Evolutionary conservation across 2,113 vertebrate genomes (phyloP).

Genomic region (Furnarius figulus): DNA sequence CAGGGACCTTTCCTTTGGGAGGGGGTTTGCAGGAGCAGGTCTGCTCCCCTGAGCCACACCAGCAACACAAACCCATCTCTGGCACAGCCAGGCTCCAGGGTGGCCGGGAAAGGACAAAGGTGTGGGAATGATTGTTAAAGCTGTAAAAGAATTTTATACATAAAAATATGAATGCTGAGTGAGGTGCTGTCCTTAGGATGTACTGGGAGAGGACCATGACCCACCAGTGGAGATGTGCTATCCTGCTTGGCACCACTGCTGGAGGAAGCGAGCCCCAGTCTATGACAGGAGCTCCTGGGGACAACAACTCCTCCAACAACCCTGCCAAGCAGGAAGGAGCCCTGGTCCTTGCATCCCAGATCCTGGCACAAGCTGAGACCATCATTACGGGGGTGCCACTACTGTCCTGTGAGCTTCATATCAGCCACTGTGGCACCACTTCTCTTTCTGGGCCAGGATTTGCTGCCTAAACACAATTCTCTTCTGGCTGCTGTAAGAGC

Average conservation of each 20-base stretch:
- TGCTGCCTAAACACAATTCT: neutral
- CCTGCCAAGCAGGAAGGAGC: rapidly evolving
- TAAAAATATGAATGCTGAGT: neutral
- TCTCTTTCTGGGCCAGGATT: neutral
- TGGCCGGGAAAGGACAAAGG: neutral
- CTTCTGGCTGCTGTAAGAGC: neutral
- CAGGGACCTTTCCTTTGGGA: neutral
- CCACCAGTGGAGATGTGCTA: neutral
- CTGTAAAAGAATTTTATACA: neutral
- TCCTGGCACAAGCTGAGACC: neutral
- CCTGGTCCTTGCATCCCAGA: neutral
- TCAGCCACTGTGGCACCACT: neutral
- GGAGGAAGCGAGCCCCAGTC: neutral
- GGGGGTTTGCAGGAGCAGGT: neutral
- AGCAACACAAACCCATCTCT: neutral
- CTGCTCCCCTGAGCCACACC: neutral
- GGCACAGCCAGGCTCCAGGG: neutral
- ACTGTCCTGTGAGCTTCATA: neutral
- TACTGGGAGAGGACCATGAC: rapidly evolving
- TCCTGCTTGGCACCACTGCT: rapidly evolving
- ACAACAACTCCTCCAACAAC: neutral
- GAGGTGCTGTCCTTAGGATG: neutral
- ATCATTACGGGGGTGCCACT: neutral
- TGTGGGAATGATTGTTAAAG: neutral
- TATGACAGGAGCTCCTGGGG: neutral